Conservation (phyloP, 1,140 invertebrate genomes). For the Brachionus calyciflorus region DNA sequence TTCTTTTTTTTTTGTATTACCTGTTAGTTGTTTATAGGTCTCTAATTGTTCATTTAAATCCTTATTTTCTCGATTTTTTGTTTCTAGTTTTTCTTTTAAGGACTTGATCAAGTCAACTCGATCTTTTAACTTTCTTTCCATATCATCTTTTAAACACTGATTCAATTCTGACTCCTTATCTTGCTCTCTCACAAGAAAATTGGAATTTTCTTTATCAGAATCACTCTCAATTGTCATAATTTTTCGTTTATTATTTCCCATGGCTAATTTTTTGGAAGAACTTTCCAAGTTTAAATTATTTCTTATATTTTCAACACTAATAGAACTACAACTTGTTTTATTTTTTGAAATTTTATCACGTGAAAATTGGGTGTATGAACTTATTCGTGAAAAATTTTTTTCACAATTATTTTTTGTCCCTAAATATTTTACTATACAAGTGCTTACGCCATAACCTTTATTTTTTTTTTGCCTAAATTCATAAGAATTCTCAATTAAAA, state of each 20-base stretch:
- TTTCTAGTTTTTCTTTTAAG: slow-evolving; percentile 1
- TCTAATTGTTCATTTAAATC: neutral
- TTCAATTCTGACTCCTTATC: neutral
- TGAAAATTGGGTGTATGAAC: neutral
- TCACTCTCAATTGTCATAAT: no score
- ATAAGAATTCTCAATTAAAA: neutral
- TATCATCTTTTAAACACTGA: neutral
- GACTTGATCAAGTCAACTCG: neutral
- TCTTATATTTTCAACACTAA: no score
- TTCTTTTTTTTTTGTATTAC: neutral
- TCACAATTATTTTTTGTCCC: neutral
- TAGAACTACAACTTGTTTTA: neutral
- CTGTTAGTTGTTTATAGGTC: neutral
- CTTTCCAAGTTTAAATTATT: no score
- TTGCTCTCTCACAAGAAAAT: no score
- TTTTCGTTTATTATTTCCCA: no score
- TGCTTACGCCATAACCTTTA: neutral
- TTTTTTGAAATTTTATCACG: neutral
- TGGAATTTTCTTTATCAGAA: no score
- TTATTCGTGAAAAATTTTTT: neutral
- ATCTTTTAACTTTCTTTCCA: neutral
- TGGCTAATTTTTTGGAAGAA: no score
- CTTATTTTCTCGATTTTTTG: neutral
- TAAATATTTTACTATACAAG: neutral
- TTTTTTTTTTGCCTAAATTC: neutral